These are phyloP conservation scores for Plestiodon gilberti DNA, from an alignment of 2,113 vertebrate genomes.

Conservation along the genomic window DNA sequence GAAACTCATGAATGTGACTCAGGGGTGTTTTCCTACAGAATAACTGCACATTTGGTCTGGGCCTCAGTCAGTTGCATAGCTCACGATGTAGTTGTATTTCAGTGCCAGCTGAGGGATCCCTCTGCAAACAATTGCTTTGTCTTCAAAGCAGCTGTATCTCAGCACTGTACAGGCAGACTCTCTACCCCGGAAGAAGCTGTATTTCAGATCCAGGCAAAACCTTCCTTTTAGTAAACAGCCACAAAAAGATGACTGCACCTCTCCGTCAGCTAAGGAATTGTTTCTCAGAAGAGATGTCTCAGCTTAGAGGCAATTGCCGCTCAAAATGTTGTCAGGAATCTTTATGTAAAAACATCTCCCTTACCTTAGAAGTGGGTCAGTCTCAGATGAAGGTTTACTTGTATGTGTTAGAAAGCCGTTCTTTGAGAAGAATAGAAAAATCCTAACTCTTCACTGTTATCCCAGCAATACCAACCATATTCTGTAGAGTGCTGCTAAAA, in stretches of 20 bases:
- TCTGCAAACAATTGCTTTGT: not conserved
- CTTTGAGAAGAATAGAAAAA: not conserved
- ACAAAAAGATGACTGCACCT: not conserved
- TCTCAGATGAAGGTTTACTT: too few relatives aligned
- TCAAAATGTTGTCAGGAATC: not conserved
- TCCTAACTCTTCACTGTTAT: not conserved
- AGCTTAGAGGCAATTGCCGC: not conserved
- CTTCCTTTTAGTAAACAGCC: not conserved
- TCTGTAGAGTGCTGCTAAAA: not conserved
- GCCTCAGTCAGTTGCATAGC: not conserved
- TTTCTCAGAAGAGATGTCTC: not conserved
- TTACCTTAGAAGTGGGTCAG: not conserved
- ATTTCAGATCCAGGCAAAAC: not conserved
- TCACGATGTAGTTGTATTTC: constrained; percentile 6
- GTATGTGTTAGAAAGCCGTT: not conserved
- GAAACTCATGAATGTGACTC: too few relatives aligned
- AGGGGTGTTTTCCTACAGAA: too few relatives aligned
- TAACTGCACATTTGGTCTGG: too few relatives aligned
- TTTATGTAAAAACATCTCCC: not conserved
- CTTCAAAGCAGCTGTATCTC: not conserved
- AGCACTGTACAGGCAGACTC: not conserved
- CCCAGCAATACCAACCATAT: not conserved
- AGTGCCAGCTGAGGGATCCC: constrained; percentile 26
- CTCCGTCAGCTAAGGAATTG: not conserved
- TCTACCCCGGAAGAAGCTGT: not conserved